phyloP scores from a whole-genome alignment of 2,888 invertebrate species.

The Patella ulyssiponensis region DNA sequence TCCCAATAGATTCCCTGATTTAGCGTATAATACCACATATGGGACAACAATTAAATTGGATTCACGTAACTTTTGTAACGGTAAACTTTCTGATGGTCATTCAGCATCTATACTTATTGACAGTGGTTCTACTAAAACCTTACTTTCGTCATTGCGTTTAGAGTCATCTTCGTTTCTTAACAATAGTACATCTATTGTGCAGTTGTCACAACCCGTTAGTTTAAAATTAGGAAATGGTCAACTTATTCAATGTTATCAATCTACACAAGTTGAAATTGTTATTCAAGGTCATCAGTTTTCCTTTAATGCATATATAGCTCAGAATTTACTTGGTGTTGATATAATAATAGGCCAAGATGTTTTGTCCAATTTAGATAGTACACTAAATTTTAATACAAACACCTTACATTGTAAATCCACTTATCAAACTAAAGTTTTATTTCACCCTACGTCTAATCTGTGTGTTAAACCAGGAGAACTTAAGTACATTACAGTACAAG shows the following conservation, averaged over 20 bases:
- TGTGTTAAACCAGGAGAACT: neutral
- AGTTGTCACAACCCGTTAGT: neutral
- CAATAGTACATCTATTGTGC: neutral
- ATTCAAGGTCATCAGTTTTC: neutral
- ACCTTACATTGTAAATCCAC: neutral
- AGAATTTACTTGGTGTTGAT: neutral
- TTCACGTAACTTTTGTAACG: neutral
- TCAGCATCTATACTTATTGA: neutral
- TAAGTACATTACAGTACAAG: neutral
- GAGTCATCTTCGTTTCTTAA: neutral
- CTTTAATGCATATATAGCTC: neutral
- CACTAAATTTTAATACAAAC: neutral
- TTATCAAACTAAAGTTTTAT: neutral
- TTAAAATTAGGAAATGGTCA: constrained; percentile 5
- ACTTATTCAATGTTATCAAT: neutral
- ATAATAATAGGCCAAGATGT: neutral
- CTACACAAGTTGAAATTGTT: neutral
- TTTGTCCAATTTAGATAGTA: neutral
- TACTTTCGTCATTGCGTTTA: neutral
- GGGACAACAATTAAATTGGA: neutral
- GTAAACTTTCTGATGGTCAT: neutral
- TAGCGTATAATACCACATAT: no score
- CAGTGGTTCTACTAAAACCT: neutral
- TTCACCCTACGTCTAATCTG: neutral
- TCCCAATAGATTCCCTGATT: no score